Conservation (phyloP, 2,888 invertebrate species). For the Xanthostigma xanthostigma region DNA sequence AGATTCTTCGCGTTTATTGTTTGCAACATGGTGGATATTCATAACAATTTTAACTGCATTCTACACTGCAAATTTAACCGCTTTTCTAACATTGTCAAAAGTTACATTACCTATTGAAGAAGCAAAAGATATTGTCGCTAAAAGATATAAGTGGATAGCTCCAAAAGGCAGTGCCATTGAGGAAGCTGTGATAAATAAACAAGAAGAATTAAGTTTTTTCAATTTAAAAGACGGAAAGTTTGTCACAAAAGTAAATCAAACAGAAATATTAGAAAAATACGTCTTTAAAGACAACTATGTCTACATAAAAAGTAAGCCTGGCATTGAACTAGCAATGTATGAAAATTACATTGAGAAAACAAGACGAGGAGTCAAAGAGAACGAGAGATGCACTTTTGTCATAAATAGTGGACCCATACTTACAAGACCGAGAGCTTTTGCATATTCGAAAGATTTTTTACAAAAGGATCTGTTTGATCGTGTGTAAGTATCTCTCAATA, state of each 20-base stretch:
- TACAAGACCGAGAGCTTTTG: conserved; percentile 53
- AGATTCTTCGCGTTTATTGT: conserved; percentile 72
- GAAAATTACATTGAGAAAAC: conserved; percentile 51
- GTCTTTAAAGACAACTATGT: conserved; percentile 34
- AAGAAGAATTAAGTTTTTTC: conserved; percentile 1
- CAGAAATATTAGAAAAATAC: conserved; percentile 28
- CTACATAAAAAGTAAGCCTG: conserved; percentile 54
- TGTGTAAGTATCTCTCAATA: conserved; percentile 36
- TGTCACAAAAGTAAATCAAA: conserved; percentile 24
- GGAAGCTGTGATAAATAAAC: conserved; percentile 42
- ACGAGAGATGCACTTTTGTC: conserved; percentile 59
- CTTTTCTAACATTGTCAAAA: conserved; percentile 71
- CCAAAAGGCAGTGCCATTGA: conserved; percentile 54
- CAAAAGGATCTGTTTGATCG: conserved; percentile 47
- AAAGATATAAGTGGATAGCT: conserved; percentile 56
- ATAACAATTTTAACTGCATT: conserved; percentile 76
- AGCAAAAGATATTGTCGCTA: conserved; percentile 46
- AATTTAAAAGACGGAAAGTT: conserved; percentile 15
- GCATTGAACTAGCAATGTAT: conserved; percentile 54
- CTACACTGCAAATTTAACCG: conserved; percentile 82
- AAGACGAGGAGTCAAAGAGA: conserved; percentile 37
- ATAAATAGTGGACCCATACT: conserved; percentile 54
- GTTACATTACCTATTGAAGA: conserved; percentile 66
- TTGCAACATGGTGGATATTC: conserved; percentile 87
- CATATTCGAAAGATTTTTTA: conserved; percentile 46